Base-by-base conservation (phyloP, 2,113 vertebrate species). In the Lampris megalopsis region DNA sequence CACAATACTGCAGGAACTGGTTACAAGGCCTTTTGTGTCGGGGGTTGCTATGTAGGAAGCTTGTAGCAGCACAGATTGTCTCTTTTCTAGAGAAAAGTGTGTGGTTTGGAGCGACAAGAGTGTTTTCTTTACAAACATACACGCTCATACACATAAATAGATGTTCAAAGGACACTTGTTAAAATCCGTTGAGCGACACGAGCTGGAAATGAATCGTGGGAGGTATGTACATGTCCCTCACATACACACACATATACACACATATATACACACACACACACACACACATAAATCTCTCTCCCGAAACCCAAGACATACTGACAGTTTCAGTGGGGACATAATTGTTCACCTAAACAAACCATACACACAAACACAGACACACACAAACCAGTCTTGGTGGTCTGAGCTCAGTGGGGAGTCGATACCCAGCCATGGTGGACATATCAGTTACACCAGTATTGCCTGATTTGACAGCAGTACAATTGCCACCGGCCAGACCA, bases 401-500 rank as follows among this genome's bases (percentile, higher is more conserved):
- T 13, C 61, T 47, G 11, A 43, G 13, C 4, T 6, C 61, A 45
- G 61, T 36, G 24, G 43, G 61, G 61, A 63, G 13, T 24, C 61
- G 48, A 63, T 63, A 24, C 61, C 71, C 72, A 73, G 65, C 71
- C 66, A 63, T 63, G 80, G 75, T 58, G 57, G 73, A 36, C 42
- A 13, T 83, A 83, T 83, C 71, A 76, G 75, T 83, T 79, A 71
- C 47, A 57, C 50, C 47, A 42, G 63, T 48, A 63, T 52, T 62
- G 59, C 67, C 50, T 72, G 56, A 45, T 73, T 36, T 35, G 54
- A 37, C 61, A 66, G 77, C 81, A 88, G 84, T 85, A 85, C 82
- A 82, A 86, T 86, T 88, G 86, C 84, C 88, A 85, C 86, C 75
- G 68, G 73, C 24, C 62, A 81, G 69, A 53, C 72, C 86, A 79